Conservation (phyloP, 2,113 vertebrate species). For the Carlito syrichta region DNA sequence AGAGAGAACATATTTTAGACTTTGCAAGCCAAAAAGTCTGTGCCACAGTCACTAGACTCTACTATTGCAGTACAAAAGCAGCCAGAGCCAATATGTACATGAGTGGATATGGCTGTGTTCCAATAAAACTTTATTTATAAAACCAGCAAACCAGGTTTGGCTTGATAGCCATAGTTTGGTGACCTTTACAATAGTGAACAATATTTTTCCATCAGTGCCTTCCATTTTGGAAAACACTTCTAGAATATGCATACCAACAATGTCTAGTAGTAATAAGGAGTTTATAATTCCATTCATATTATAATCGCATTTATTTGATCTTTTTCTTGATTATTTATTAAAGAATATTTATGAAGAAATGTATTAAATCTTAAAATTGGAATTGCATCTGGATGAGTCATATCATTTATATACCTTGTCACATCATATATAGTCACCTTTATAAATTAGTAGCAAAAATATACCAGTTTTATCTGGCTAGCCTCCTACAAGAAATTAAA, state of each 20-base stretch:
- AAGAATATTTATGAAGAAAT: neutral
- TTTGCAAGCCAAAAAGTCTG: neutral
- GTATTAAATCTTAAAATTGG: neutral
- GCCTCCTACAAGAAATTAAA: neutral
- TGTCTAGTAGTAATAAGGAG: neutral
- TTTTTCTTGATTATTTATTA: neutral
- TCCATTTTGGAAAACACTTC: neutral
- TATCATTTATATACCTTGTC: neutral
- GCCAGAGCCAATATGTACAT: neutral
- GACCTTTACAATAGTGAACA: neutral
- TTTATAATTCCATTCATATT: neutral
- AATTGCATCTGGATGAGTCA: neutral
- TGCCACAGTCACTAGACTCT: neutral
- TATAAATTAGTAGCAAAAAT: neutral
- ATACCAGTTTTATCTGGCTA: neutral
- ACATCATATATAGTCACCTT: neutral
- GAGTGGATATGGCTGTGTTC: neutral
- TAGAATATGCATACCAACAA: neutral
- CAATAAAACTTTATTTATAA: slow-evolving; percentile 54
- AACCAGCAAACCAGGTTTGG: neutral
- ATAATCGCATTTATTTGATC: neutral
- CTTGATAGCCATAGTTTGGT: neutral
- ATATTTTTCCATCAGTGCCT: neutral
- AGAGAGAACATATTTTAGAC: neutral
- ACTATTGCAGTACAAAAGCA: neutral